A percentile compares a stretch with the other conserved stretches of the same genome.
Evolutionary conservation across 2,797 vertebrate species (phyloP).

Genomic region (Gobionotothen gibberifrons): DNA sequence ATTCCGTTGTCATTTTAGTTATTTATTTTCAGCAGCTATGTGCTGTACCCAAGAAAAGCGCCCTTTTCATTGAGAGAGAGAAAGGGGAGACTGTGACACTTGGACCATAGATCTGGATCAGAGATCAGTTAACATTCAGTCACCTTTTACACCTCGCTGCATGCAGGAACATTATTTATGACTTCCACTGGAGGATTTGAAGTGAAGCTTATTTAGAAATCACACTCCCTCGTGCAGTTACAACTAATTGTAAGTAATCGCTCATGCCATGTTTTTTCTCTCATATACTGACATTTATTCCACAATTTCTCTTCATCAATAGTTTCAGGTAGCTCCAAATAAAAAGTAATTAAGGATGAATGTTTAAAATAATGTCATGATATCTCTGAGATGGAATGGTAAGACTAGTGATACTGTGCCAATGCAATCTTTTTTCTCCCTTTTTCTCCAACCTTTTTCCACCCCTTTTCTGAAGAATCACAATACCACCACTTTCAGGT

Average conservation of each 20-base stretch:
- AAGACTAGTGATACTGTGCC: slow-evolving; percentile 58
- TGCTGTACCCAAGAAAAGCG: slow-evolving; percentile 34
- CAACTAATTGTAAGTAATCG: slow-evolving; percentile 26
- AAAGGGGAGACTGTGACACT: slow-evolving; percentile 36
- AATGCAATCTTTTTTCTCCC: slow-evolving; percentile 32
- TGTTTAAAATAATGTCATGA: slow-evolving; percentile 21
- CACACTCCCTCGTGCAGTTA: slow-evolving; percentile 8
- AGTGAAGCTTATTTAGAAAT: slow-evolving; percentile 30
- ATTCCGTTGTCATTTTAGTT: slow-evolving; percentile 19
- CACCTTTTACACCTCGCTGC: slow-evolving; percentile 46
- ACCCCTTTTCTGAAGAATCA: slow-evolving; percentile 22
- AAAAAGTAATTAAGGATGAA: slow-evolving; percentile 4
- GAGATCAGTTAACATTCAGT: slow-evolving; percentile 21
- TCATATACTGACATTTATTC: slow-evolving; percentile 25
- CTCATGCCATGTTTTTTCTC: slow-evolving; percentile 1
- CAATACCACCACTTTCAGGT: slow-evolving; percentile 31
- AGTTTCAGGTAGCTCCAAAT: slow-evolving; percentile 25
- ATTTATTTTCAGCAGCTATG: slow-evolving; percentile 35
- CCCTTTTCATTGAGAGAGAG: slow-evolving; percentile 25
- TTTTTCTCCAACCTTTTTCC: slow-evolving; percentile 10
- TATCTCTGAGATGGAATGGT: slow-evolving; percentile 27
- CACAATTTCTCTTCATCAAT: slow-evolving; percentile 27
- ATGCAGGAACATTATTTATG: slow-evolving; percentile 46
- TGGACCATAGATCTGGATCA: slow-evolving; percentile 17
- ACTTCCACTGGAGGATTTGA: slow-evolving; percentile 27